phyloP scores from a whole-genome alignment of 2,113 vertebrate genomes.

The Pseudois nayaur region DNA sequence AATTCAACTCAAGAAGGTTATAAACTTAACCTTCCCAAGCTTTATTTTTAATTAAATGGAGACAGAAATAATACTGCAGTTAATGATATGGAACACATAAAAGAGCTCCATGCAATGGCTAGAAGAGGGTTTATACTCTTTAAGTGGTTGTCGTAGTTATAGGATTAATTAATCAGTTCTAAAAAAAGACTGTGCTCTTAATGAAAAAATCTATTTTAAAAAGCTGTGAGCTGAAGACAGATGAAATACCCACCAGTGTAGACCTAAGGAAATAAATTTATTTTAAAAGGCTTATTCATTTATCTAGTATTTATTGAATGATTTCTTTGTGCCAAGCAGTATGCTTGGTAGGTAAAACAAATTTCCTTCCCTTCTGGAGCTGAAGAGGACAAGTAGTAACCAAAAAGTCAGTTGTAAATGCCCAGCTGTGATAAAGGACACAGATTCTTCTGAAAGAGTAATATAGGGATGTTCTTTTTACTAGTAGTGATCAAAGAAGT shows the following conservation, averaged over 20 bases:
- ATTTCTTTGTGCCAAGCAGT: neutral
- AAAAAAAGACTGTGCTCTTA: neutral
- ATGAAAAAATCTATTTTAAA: neutral
- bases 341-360: neutral
- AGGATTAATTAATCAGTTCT: neutral
- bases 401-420: too few relatives aligned
- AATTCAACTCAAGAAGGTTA: neutral
- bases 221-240: neutral
- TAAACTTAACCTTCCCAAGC: neutral
- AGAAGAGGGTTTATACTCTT: neutral
- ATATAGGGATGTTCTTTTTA: neutral
- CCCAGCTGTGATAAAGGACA: neutral
- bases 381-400: neutral
- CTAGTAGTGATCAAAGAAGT: neutral
- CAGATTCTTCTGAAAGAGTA: neutral
- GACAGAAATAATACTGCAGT: neutral
- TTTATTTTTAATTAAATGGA: neutral
- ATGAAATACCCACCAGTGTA: neutral
- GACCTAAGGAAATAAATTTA: neutral
- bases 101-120: neutral
- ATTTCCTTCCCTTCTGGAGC: neutral
- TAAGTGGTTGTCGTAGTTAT: neutral
- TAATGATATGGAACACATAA: neutral
- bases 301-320: neutral
- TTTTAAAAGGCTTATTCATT: neutral